phyloP scores from a whole-genome alignment of 35 echinoderm and acorn worm genomes.

The Ptychodera flava region DNA sequence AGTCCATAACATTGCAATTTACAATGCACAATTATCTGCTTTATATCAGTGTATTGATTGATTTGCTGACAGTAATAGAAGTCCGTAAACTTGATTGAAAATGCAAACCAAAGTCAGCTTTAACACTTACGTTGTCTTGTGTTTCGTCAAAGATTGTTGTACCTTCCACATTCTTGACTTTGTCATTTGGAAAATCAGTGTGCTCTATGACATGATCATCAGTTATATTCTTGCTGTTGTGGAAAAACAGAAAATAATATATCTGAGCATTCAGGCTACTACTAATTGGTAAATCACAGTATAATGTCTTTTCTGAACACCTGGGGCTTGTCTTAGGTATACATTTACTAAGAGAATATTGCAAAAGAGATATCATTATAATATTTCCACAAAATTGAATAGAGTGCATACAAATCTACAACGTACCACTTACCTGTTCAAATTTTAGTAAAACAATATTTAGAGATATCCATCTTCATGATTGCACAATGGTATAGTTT shows the following conservation, averaged over 20 bases:
- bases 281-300: too few relatives aligned
- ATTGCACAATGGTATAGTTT: too few relatives aligned
- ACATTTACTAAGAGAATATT: not conserved
- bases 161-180: not conserved
- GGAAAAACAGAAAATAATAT: too few relatives aligned
- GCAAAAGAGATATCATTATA: not conserved
- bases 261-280: not conserved
- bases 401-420: too few relatives aligned
- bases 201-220: not conserved
- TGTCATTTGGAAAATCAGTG: not conserved
- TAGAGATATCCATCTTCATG: too few relatives aligned
- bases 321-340: too few relatives aligned
- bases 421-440: too few relatives aligned
- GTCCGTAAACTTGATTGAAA: not conserved
- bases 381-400: too few relatives aligned
- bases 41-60: not conserved
- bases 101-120: not conserved
- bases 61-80: not conserved
- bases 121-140: not conserved
- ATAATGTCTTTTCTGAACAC: too few relatives aligned
- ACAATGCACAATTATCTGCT: too few relatives aligned
- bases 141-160: not conserved
- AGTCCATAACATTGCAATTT: too few relatives aligned
- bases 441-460: too few relatives aligned
- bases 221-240: not conserved